These are phyloP conservation scores for Hirudo medicinalis DNA, from an alignment of 1,140 invertebrate genomes.

Conservation along the genomic window DNA sequence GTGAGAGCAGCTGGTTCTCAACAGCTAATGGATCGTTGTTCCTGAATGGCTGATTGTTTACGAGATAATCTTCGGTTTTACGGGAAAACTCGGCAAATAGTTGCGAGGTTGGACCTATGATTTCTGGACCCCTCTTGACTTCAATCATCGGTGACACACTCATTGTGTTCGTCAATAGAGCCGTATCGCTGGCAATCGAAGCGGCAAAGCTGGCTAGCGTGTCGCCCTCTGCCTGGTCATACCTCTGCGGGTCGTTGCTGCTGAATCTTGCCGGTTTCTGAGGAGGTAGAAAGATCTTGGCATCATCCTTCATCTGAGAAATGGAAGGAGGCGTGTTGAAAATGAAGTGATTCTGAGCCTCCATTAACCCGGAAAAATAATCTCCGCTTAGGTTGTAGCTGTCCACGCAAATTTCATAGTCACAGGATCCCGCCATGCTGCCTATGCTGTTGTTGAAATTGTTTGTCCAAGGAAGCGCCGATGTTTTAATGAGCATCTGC, in stretches of 20 bases:
- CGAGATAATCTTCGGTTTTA: background rate
- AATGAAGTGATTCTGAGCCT: conserved; percentile 3
- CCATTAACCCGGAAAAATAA: background rate
- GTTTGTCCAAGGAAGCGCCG: too few species aligned
- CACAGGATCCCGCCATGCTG: background rate
- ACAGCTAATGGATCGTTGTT: background rate
- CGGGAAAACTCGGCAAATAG: background rate
- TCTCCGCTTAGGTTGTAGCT: background rate
- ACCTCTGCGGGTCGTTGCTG: background rate
- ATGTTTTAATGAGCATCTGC: background rate
- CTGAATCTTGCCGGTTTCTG: conserved; percentile 7
- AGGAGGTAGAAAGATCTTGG: background rate
- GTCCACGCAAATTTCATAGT: conserved; percentile 12
- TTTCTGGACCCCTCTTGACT: conserved; percentile 11
- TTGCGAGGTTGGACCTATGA: conserved; percentile 8
- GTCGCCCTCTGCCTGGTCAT: background rate
- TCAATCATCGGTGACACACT: conserved; percentile 33
- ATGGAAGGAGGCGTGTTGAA: too few species aligned
- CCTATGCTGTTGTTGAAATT: background rate
- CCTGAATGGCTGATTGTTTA: background rate
- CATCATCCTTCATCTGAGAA: background rate
- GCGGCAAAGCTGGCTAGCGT: conserved; percentile 37
- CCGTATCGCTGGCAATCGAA: conserved; percentile 39
- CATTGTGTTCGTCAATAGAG: conserved; percentile 35
- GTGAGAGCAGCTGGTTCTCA: background rate